Percentiles rank a stretch among this genome's conserved stretches.
Evolutionary conservation across 1,140 invertebrate species (phyloP).

Genomic region (Ruditapes philippinarum): DNA sequence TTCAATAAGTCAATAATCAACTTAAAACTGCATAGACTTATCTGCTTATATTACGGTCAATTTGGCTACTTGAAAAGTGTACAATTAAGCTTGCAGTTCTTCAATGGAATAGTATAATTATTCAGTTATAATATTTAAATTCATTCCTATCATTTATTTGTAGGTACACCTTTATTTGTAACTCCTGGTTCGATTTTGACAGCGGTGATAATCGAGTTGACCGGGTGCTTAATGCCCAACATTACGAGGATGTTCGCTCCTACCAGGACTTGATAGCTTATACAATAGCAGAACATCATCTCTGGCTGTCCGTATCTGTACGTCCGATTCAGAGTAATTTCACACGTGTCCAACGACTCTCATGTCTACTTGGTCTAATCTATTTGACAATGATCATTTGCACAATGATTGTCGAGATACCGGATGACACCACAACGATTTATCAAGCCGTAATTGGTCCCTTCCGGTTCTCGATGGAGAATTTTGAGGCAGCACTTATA

Average conservation of each 20-base stretch:
- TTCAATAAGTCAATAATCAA: no score
- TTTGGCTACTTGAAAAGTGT: no score
- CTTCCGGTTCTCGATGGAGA: constrained; percentile 68
- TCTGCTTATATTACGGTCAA: no score
- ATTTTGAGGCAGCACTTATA: constrained; percentile 57
- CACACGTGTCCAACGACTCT: constrained; percentile 79
- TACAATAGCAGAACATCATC: constrained; percentile 73
- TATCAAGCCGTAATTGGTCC: constrained; percentile 62
- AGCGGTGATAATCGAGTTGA: constrained; percentile 83
- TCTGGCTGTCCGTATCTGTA: constrained; percentile 70
- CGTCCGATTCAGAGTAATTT: constrained; percentile 69
- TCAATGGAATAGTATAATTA: no score
- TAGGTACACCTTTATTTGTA: constrained; percentile 81
- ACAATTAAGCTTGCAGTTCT: no score
- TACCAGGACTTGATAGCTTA: constrained; percentile 85
- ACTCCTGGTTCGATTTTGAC: constrained; percentile 84
- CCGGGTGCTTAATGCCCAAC: constrained; percentile 79
- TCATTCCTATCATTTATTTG: no score
- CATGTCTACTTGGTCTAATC: constrained; percentile 78
- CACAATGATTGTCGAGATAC: constrained; percentile 78
- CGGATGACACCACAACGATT: neutral
- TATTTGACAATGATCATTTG: constrained; percentile 83
- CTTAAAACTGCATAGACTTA: no score
- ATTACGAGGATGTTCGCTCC: constrained; percentile 77
- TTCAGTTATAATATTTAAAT: no score